phyloP scores from a whole-genome alignment of 1,140 invertebrate species.

The Formica exsecta region DNA sequence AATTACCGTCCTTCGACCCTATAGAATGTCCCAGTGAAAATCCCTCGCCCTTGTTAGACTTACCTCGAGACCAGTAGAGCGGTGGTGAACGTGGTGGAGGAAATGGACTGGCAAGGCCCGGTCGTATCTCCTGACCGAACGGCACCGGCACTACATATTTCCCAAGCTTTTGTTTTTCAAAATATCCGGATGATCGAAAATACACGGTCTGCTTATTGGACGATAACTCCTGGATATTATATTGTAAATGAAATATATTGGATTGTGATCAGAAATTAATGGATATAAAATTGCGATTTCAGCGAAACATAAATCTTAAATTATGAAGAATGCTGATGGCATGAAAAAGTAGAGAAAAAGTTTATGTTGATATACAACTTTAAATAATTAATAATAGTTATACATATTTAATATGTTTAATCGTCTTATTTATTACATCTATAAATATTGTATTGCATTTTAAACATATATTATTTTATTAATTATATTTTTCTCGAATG shows the following conservation, averaged over 20 bases:
- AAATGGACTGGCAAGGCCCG: constrained; percentile 36
- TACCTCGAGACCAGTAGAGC: constrained; percentile 24
- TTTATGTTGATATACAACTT: not conserved
- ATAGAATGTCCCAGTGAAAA: constrained; percentile 37
- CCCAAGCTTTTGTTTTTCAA: constrained; percentile 19
- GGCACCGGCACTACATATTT: not conserved
- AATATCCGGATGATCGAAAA: not conserved
- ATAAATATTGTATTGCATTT: too few relatives aligned
- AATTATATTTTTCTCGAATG: too few relatives aligned
- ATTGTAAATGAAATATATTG: not conserved
- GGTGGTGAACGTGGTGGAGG: not conserved
- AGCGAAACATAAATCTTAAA: not conserved
- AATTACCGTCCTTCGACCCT: constrained; percentile 40
- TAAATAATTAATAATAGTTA: too few relatives aligned
- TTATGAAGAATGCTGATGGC: not conserved
- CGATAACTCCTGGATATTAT: not conserved
- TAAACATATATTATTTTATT: too few relatives aligned
- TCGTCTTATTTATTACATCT: too few relatives aligned
- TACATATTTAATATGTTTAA: too few relatives aligned
- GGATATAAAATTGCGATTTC: not conserved
- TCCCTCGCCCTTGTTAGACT: constrained; percentile 36
- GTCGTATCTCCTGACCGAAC: constrained; percentile 9
- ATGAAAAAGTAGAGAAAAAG: not conserved
- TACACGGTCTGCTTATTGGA: not conserved
- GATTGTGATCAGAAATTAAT: not conserved